Evolutionary conservation across 2,113 vertebrate genomes (phyloP), one percentile per base, ranked within the genome.

Genomic region (Sebastes schlegelii): DNA sequence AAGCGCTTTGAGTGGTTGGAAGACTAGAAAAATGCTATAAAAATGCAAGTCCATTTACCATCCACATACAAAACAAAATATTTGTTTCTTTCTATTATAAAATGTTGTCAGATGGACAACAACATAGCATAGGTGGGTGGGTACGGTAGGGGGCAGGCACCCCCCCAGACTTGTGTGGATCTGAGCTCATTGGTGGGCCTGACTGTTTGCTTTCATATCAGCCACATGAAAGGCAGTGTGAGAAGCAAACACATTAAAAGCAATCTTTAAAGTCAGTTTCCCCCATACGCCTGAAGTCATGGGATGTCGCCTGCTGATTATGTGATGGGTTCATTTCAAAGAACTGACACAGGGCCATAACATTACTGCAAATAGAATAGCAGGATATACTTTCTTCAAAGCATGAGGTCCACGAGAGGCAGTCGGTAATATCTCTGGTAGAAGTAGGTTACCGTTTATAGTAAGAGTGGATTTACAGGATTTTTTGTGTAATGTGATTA

Each of bases 271-370:
- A 90, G 87, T 54, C 40, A 54, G 46, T 60, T 58, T 68, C 48
- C 64, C 67, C 70, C 42, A 55, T 79, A 63, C 79, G 78, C 69
- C 76, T 69, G 26, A 69, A 87, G 88, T 85, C 54, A 64, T 11
- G 52, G 54, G 58, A 83, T 54, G 69, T 79, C 8, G 73, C 73
- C 86, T 54, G 88, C 77, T 84, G 83, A 79, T 87, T 79, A 69
- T 60, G 67, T 82, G 80, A 89, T 65, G 82, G 74, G 34, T 57
- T 69, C 68, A 84, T 92, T 85, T 87, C 68, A 86, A 88, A 89
- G 75, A 66, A 66, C 52, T 79, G 70, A 79, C 80, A 76, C 17
- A 6, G 45, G 75, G 42, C 26, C 57, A 54, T n/a, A 55, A 60
- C 52, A 65, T 85, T 55, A 54, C 21, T 74, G 79, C 80, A 68